Evolutionary conservation across 1,140 invertebrate genomes (phyloP).

Genomic region (Lineus longissimus): DNA sequence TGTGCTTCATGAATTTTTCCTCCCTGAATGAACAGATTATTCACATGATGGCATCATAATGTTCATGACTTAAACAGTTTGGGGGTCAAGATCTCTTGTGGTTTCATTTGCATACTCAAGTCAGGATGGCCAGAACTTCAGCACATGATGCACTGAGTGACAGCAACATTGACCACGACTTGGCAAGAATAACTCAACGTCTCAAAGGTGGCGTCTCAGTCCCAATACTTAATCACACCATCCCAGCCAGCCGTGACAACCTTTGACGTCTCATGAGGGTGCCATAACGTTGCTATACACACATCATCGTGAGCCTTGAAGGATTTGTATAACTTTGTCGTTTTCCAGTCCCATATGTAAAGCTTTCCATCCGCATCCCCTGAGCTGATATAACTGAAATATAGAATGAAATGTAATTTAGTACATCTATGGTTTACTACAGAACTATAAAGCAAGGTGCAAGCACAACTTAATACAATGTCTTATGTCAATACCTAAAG

Average conservation of each 20-base stretch:
- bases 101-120: no score
- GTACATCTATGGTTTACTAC: not conserved
- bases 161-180: not conserved
- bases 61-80: no score
- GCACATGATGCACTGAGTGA: no score
- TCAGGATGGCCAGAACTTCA: no score
- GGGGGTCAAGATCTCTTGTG: no score
- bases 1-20: no score
- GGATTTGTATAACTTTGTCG: slow-evolving; percentile 93
- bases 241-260: slow-evolving; percentile 97
- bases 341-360: slow-evolving; percentile 99
- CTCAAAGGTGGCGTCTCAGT: slow-evolving; percentile 59
- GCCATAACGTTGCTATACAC: slow-evolving; percentile 92
- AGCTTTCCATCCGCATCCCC: slow-evolving; percentile 99
- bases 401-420: slow-evolving; percentile 26
- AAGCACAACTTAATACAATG: not conserved
- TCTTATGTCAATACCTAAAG: not conserved
- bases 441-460: not conserved
- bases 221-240: slow-evolving; percentile 97
- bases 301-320: slow-evolving; percentile 99
- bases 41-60: no score
- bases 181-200: not conserved
- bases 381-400: slow-evolving; percentile 87
- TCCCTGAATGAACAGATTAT: no score
- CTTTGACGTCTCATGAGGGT: slow-evolving; percentile 97